Percentiles rank a stretch among this genome's conserved stretches.
phyloP scores from a whole-genome alignment of 2,888 invertebrate species.

The Drosophila lacicola region DNA sequence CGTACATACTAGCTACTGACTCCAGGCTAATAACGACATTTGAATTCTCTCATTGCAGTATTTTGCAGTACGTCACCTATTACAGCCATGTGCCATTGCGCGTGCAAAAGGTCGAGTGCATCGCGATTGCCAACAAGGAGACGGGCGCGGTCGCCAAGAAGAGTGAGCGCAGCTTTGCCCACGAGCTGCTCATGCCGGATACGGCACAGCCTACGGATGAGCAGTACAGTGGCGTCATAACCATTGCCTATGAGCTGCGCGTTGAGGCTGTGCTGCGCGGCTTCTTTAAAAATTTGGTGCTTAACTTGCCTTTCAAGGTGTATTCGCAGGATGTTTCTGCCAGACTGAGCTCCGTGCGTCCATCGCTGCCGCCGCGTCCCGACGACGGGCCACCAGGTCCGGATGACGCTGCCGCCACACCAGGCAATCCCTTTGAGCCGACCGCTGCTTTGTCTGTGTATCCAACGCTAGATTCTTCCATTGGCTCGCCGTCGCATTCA shows the following conservation, averaged over 20 bases:
- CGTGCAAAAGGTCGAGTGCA: slow-evolving; percentile 80
- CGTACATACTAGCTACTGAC: not conserved
- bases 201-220: slow-evolving; percentile 83
- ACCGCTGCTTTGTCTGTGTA: slow-evolving; percentile 56
- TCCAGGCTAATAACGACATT: not conserved
- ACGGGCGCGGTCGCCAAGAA: slow-evolving; percentile 84
- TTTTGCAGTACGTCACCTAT: slow-evolving; percentile 80
- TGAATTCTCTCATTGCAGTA: slow-evolving; percentile 36
- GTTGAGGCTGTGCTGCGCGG: slow-evolving; percentile 84
- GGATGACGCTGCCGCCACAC: slow-evolving; percentile 26
- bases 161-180: slow-evolving; percentile 84
- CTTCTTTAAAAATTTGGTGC: slow-evolving; percentile 83
- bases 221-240: slow-evolving; percentile 78
- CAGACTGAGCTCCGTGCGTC: slow-evolving; percentile 50
- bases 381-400: slow-evolving; percentile 58
- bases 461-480: slow-evolving; percentile 75
- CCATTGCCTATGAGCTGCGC: slow-evolving; percentile 82
- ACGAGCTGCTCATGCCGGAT: slow-evolving; percentile 83
- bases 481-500: slow-evolving; percentile 83
- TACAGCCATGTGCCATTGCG: slow-evolving; percentile 81
- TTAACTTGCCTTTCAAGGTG: slow-evolving; percentile 82
- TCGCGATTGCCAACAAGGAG: slow-evolving; percentile 83
- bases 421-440: slow-evolving; percentile 82
- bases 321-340: slow-evolving; percentile 74
- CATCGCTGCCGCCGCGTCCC: slow-evolving; percentile 63